Evolutionary conservation across 2,888 invertebrate genomes (phyloP), one percentile per base, ranked within the genome.

Genomic region (Drosophila maculinotata): DNA sequence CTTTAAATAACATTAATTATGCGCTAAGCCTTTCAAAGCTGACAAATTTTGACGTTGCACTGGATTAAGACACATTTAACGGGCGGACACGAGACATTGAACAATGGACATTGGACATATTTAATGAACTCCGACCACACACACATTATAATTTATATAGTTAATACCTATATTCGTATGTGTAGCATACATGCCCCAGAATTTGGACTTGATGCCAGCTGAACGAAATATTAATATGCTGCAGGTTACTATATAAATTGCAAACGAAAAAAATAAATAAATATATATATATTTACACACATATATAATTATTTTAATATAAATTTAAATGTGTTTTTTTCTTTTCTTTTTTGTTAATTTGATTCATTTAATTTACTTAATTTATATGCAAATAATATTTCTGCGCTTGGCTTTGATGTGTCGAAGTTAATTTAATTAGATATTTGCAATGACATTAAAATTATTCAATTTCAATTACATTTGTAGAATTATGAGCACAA

Each of bases 1-100:
- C 70, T 75, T 67, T 70, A 75, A 76, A 75, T 70, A 67, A 70
- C 76, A 74, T 74, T 76, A 75, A 75, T 74, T 75, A 74, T 75
- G 70, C 62, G 58, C 66, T 75, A 70, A 74, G 67, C 76, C 58
- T 59, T 63, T 62, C 52, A 39, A 49, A 75, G 57, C 60, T 57
- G 74, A 74, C 76, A 70, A 75, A 75, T 75, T 75, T 70, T 67
- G 71, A 75, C 67, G 52, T 67, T 70, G 57, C 48, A 63, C 71
- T 74, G 74, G 74, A 74, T 74, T 74, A 70, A 70, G 76, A 41
- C 66, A 42, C 54, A 75, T 75, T 58, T 58, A 62, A 62, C 54
- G n/a, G n/a, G n/a, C n/a, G n/a, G n/a, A n/a, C n/a, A n/a, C n/a
- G 35, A 26, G 41, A 12, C 71, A 49, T 64, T 49, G 52, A 56